Base-by-base conservation (phyloP, 2,797 vertebrate species). In the Ciconia nigra region DNA sequence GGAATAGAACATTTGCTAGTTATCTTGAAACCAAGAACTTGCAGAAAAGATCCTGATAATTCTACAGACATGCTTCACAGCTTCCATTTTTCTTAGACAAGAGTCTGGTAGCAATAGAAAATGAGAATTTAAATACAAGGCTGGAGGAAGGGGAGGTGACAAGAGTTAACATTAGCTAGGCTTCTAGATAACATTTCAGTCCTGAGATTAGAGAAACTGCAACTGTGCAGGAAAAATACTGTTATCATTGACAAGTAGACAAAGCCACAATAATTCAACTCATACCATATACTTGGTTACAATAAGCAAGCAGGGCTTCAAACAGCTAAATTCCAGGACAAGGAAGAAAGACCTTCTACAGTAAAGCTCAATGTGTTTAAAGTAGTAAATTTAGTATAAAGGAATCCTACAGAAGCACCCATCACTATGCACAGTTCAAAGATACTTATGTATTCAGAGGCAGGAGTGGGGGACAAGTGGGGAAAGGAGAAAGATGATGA, bases 141-240 rank as follows among this genome's bases (percentile, higher is more conserved):
- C 42, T 82, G 15, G 28, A 78, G 35, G 31, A 89, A 81, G 31
- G 42, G 39, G 35, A 86, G 37, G n/a, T 42, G 61, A 25, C 51
- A 91, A 51, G 24, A 90, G 42, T 72, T 65, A 73, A 73, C 52
- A 71, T 55, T 15, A 90, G 57, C 57, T 90, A 90, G 55, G 74
- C 4, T 39, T 61, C 25, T 42, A 82, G 80, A 66, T 73, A 95
- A 55, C 19, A 17, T 31, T 85, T 90, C 66, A 51, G 85, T 58
- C 2, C 5, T 42, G 29, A 87, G 81, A 76, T 89, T 54, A 83
- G 37, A 79, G 57, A 81, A 95, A 54, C n/a, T 63, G 69, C 63
- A 92, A 80, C 33, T 29, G 10, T 28, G 52, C 52, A 80, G n/a
- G 66, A 90, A 95, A 91, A 84, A 47, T 31, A 82, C 20, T 44